Conservation (phyloP, 2,888 invertebrate genomes). For the Trichopoda pennipes region DNA sequence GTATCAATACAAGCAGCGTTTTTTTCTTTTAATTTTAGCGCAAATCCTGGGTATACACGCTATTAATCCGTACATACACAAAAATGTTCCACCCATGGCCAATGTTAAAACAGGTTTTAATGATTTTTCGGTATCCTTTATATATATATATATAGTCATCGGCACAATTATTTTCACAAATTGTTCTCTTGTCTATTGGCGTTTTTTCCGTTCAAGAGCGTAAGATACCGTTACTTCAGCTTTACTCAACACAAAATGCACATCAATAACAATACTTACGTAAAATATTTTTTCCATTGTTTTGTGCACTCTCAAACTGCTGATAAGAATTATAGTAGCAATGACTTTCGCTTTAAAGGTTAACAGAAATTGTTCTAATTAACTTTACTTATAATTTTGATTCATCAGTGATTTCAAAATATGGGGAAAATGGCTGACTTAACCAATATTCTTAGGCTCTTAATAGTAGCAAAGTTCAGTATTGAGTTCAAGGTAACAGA, state of each 20-base stretch:
- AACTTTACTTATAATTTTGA: constrained; percentile 24
- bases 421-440: constrained; percentile 24
- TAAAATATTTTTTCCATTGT: constrained; percentile 23
- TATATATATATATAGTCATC: neutral
- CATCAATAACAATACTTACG: constrained; percentile 5
- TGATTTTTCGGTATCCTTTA: too few relatives aligned
- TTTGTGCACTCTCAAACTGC: too few relatives aligned
- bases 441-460: neutral
- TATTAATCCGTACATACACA: too few relatives aligned
- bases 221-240: constrained; percentile 34
- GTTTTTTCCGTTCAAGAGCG: constrained; percentile 29
- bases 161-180: constrained; percentile 5
- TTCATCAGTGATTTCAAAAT: too few relatives aligned
- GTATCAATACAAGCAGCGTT: too few relatives aligned
- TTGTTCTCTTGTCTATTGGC: too few relatives aligned
- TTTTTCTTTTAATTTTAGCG: too few relatives aligned
- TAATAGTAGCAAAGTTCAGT: too few relatives aligned
- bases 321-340: constrained; percentile 18
- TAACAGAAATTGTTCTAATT: constrained; percentile 36
- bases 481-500: neutral
- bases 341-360: constrained; percentile 19
- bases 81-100: too few relatives aligned
- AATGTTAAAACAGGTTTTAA: too few relatives aligned
- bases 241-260: neutral
- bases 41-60: too few relatives aligned